Base-by-base conservation (phyloP, 2,797 vertebrate genomes). In the Myripristis murdjan region DNA sequence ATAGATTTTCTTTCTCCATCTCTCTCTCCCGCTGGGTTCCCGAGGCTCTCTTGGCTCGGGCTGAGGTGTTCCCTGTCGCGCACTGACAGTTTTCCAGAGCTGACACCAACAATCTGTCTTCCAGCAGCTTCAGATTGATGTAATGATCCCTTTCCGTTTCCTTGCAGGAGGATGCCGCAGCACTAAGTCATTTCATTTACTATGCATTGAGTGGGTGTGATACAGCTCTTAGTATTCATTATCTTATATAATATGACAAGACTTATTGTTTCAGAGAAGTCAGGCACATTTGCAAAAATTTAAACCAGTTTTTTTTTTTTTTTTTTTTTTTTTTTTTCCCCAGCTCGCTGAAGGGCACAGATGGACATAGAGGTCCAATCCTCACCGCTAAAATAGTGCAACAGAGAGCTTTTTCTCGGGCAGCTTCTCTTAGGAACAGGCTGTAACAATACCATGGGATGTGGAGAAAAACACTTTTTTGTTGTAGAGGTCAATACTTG, bases 21-120 rank as follows among this genome's bases (percentile, higher is more conserved):
- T 14, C 0, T 28, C 49, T 51, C 41, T 57, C n/a, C 1, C 0
- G 0, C 37, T 8, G 0, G 18, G 61, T 61, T 76, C 60, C 67
- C 44, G 22, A 16, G 16, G 26, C 60, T 62, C 1, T 2, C 26
- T 51, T 10, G 15, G n/a, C 39, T 51, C 22, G 49, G 20, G 59
- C 26, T n/a, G 57, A 64, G 56, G 61, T 55, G 64, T 73, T 75
- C 14, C 73, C 55, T 64, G 61, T 54, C 53, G 14, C 35, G 7
- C 33, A 55, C 58, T 58, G 62, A 76, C 64, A 64, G 11, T 68
- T 73, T 73, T 73, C 39, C 64, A 60, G 54, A 48, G 66, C 76
- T 67, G 71, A 82, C 61, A 68, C 28, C 57, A 15, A 53, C 73
- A 49, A 65, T 74, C 54, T 53, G 53, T 81, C 71, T 57, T 62